Evolutionary conservation across 2,888 invertebrate species (phyloP).

Genomic region (Ephialtes manifestator): DNA sequence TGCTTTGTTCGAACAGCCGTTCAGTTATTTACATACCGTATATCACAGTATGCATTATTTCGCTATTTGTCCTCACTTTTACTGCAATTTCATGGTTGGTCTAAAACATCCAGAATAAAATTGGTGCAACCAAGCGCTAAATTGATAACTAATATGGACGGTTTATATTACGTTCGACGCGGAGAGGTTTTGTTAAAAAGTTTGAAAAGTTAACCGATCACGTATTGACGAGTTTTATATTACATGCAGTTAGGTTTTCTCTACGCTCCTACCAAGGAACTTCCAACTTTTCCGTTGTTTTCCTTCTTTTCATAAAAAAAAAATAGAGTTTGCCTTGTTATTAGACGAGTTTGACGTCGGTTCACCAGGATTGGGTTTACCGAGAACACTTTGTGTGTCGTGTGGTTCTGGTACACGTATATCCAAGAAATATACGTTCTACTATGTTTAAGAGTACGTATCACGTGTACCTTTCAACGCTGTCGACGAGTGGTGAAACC

Average conservation of each 20-base stretch:
- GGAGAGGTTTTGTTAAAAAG: neutral
- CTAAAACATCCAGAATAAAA: slow-evolving; percentile 57
- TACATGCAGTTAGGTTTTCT: slow-evolving; percentile 19
- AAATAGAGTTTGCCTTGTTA: slow-evolving; percentile 44
- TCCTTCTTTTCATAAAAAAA: slow-evolving; percentile 28
- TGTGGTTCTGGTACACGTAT: slow-evolving; percentile 7
- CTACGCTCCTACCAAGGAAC: neutral
- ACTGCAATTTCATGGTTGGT: slow-evolving; percentile 48
- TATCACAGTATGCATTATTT: slow-evolving; percentile 34
- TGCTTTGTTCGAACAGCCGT: slow-evolving; percentile 16
- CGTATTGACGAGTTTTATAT: slow-evolving; percentile 41
- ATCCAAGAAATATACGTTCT: neutral
- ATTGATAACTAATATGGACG: slow-evolving; percentile 42
- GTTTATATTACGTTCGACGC: slow-evolving; percentile 16
- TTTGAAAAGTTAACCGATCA: slow-evolving; percentile 52
- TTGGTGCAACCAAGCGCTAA: slow-evolving; percentile 27
- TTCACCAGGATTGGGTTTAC: slow-evolving; percentile 56
- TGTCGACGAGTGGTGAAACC: slow-evolving; percentile 28
- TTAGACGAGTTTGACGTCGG: slow-evolving; percentile 52
- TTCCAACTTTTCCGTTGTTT: slow-evolving; percentile 52
- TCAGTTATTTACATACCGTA: slow-evolving; percentile 11
- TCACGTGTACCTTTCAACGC: slow-evolving; percentile 19
- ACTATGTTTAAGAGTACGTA: neutral
- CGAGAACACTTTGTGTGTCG: slow-evolving; percentile 21
- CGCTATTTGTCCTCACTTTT: slow-evolving; percentile 6